Conservation (phyloP, 2,113 vertebrate species). For the Pterocles gutturalis region DNA sequence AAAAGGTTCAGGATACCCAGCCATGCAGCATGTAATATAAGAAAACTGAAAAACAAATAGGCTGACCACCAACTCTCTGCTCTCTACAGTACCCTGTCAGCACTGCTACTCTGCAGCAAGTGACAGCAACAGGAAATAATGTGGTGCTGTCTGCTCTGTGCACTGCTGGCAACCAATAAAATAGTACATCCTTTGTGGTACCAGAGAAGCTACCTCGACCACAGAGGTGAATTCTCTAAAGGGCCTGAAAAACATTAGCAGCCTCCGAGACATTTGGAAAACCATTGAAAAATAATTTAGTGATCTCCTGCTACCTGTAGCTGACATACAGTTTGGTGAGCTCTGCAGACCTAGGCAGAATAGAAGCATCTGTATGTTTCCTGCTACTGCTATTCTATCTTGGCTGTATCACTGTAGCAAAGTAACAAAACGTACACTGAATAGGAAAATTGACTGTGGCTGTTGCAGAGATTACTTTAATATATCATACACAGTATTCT, state of each 20-base stretch:
- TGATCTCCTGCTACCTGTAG: neutral
- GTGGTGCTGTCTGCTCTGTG: neutral
- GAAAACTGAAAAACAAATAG: neutral
- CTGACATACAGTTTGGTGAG: neutral
- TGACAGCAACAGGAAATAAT: neutral
- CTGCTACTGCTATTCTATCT: neutral
- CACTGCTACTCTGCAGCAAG: neutral
- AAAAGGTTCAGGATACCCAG: neutral
- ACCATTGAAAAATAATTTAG: neutral
- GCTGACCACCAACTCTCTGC: neutral
- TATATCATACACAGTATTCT: neutral
- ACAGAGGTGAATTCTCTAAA: neutral
- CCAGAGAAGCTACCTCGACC: neutral
- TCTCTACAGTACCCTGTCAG: neutral
- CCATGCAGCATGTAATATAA: rapidly evolving
- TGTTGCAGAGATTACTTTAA: neutral
- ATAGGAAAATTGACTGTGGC: neutral
- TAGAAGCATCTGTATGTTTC: neutral
- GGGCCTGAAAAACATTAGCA: neutral
- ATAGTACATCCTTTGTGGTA: neutral
- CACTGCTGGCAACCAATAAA: neutral
- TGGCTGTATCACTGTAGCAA: neutral
- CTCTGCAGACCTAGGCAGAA: neutral
- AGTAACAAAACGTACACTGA: neutral
- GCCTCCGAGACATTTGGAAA: neutral